phyloP scores from a whole-genome alignment of 2,797 vertebrate species.

The Emys orbicularis region DNA sequence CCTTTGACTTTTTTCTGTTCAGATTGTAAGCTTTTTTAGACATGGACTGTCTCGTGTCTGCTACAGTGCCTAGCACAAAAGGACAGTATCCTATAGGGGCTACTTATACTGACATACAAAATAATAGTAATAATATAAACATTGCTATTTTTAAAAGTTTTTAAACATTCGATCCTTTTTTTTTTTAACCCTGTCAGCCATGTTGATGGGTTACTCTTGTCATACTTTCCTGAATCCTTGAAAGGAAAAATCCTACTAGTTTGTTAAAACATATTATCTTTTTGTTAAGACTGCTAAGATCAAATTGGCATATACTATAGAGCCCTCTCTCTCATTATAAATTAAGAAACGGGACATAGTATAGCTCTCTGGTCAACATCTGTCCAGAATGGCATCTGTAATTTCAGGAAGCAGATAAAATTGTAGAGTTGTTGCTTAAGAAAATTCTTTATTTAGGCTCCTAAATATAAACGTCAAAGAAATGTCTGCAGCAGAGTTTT shows the following conservation, averaged over 20 bases:
- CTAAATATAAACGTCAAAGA: not conserved
- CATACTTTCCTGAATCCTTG: not conserved
- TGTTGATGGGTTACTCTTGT: not conserved
- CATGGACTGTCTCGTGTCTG: not conserved
- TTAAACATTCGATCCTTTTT: not conserved
- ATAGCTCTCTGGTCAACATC: not conserved
- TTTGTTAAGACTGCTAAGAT: not conserved
- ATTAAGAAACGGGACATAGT: not conserved
- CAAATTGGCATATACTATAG: not conserved
- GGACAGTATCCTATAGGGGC: not conserved
- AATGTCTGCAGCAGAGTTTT: not conserved
- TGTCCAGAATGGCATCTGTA: constrained; percentile 1
- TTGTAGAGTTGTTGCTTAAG: not conserved
- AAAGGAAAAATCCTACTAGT: not conserved
- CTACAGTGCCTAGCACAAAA: not conserved
- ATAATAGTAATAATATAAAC: not conserved
- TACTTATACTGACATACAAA: not conserved
- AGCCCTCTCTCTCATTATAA: not conserved
- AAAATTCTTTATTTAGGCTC: not conserved
- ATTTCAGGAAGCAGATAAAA: not conserved
- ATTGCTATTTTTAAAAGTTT: not conserved
- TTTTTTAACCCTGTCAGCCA: not conserved
- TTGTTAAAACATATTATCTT: not conserved
- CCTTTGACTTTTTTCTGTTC: not conserved
- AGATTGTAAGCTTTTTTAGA: not conserved